These are phyloP conservation scores for Orgyia antiqua DNA, from an alignment of 2,888 invertebrate genomes.

Conservation along the genomic window DNA sequence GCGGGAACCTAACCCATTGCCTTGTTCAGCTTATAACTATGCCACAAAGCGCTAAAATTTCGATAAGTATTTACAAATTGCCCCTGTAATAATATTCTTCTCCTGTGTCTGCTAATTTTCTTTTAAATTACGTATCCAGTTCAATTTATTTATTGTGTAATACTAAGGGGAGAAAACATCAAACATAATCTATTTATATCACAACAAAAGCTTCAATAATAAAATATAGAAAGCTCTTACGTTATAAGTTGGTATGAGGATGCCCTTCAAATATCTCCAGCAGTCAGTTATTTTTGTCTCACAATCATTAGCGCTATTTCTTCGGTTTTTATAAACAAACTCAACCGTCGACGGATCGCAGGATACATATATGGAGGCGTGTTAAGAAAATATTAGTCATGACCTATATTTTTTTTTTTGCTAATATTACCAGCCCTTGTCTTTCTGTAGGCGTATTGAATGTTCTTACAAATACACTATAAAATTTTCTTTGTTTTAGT, in stretches of 20 bases:
- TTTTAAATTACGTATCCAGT: too few species aligned
- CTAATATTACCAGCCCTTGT: neutral
- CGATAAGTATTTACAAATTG: too few species aligned
- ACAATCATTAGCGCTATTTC: conserved; percentile 13
- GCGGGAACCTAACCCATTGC: too few species aligned
- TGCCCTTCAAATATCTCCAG: conserved; percentile 20
- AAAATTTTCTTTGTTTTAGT: too few species aligned
- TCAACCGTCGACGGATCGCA: conserved; percentile 6
- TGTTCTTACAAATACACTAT: too few species aligned
- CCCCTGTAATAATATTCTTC: too few species aligned
- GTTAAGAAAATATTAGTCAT: conserved; percentile 9
- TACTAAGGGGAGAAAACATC: too few species aligned
- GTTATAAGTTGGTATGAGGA: conserved; percentile 9
- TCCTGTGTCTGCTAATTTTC: too few species aligned
- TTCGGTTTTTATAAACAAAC: conserved; percentile 20
- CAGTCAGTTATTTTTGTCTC: conserved; percentile 15
- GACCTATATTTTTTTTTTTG: neutral
- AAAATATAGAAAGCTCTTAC: conserved; percentile 1
- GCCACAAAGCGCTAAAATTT: too few species aligned
- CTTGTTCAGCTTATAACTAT: too few species aligned
- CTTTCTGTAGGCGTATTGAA: too few species aligned
- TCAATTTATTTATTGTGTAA: too few species aligned
- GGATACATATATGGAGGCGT: conserved; percentile 10
- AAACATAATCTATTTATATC: neutral
- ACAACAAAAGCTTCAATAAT: neutral